Percentiles rank a stretch among this genome's conserved stretches.
Evolutionary conservation across 2,113 vertebrate genomes (phyloP).

Genomic region (Speoplatyrhinus poulsoni): DNA sequence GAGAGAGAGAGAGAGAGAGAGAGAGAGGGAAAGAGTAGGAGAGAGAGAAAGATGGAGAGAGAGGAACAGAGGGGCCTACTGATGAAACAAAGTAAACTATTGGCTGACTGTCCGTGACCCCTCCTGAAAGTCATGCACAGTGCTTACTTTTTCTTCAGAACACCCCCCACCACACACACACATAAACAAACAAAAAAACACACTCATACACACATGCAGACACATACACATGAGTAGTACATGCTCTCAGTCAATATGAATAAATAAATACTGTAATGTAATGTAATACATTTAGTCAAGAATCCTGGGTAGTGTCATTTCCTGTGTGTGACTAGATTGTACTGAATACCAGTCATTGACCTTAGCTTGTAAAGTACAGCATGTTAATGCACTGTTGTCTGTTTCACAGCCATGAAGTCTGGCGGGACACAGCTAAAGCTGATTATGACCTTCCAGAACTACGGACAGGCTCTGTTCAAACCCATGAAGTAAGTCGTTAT

Average conservation of each 20-base stretch:
- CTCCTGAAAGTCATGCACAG: constrained; percentile 52
- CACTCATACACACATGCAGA: background rate
- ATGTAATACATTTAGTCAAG: background rate
- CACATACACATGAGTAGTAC: background rate
- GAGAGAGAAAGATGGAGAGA: constrained; percentile 4
- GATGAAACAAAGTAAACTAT: constrained; percentile 15
- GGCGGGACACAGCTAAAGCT: constrained; percentile 98
- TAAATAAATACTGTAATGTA: background rate
- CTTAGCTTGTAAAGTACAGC: background rate
- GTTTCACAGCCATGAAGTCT: constrained; percentile 92
- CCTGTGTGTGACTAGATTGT: background rate
- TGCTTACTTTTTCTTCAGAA: constrained; percentile 40
- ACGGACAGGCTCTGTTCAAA: constrained; percentile 96
- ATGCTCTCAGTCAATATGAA: background rate
- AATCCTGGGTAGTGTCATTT: background rate
- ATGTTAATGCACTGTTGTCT: constrained; percentile 28
- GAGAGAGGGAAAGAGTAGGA: constrained; percentile 10
- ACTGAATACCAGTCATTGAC: background rate
- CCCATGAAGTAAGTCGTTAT: constrained; percentile 96
- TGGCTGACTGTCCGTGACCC: background rate
- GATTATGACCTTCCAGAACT: constrained; percentile 99
- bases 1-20: background rate
- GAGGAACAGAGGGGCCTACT: constrained; percentile 5
- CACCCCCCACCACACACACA: constrained; percentile 2
- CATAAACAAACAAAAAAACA: background rate